These are phyloP conservation scores for Leptopterna dolabrata DNA, from an alignment of 2,888 invertebrate species.

Conservation along the genomic window DNA sequence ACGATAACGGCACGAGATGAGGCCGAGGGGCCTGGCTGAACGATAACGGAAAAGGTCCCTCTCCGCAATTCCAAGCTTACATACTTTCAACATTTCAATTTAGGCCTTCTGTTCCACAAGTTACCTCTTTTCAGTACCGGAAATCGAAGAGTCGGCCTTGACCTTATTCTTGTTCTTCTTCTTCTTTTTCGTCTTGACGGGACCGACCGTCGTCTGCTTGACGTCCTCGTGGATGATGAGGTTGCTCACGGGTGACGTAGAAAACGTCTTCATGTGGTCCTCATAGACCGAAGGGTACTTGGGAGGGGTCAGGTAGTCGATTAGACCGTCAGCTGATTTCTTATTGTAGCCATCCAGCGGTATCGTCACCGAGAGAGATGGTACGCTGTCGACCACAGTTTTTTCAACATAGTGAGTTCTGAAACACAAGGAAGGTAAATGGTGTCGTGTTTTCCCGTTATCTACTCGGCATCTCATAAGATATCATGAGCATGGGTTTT, in stretches of 20 bases:
- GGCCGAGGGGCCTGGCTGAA: no score
- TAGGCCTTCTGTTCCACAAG: no score
- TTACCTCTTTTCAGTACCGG: constrained; percentile 33
- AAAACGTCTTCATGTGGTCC: constrained; percentile 24
- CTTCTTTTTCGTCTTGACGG: constrained; percentile 48
- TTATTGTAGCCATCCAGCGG: constrained; percentile 40
- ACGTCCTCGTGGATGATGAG: neutral
- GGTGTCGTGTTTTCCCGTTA: neutral
- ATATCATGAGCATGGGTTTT: no score
- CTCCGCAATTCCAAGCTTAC: no score
- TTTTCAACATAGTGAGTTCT: constrained; percentile 26
- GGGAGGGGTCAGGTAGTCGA: constrained; percentile 61
- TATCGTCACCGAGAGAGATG: constrained; percentile 58
- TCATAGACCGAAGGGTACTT: constrained; percentile 57
- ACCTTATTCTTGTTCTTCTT: constrained; percentile 43
- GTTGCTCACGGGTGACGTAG: neutral
- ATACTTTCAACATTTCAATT: no score
- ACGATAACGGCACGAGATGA: no score
- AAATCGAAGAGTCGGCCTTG: constrained; percentile 11
- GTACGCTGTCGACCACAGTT: constrained; percentile 59
- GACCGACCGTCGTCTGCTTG: neutral
- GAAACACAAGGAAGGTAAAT: neutral
- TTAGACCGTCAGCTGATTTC: constrained; percentile 45
- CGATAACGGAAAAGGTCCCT: no score
- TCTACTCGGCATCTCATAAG: no score